Evolutionary conservation across 2,113 vertebrate species (phyloP).

Genomic region (Corapipo altera): DNA sequence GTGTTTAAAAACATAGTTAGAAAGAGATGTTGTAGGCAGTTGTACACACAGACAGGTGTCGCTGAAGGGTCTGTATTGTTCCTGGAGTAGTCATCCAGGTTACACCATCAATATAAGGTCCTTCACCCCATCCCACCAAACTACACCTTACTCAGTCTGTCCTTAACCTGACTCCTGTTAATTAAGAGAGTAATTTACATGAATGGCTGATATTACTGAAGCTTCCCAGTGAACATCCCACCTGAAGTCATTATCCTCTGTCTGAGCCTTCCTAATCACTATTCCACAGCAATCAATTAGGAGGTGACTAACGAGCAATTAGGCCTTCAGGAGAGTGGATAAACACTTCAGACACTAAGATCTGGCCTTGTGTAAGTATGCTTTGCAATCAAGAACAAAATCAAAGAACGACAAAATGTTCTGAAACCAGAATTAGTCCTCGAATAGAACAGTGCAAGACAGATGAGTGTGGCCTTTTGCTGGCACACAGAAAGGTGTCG

Average conservation of each 20-base stretch:
- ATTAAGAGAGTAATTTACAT: background rate
- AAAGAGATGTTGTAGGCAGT: background rate
- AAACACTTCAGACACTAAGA: slow-evolving; percentile 15
- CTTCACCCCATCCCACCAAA: background rate
- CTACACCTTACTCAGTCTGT: background rate
- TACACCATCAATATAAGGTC: background rate
- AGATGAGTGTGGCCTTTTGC: background rate
- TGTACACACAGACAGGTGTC: background rate
- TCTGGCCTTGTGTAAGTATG: background rate
- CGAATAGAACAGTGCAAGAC: background rate
- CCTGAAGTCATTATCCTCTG: background rate
- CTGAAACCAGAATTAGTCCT: background rate
- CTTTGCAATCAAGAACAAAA: slow-evolving; percentile 9
- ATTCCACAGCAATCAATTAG: slow-evolving; percentile 14
- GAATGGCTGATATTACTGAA: background rate
- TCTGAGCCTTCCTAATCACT: background rate
- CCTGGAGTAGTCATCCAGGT: background rate
- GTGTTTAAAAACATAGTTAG: background rate
- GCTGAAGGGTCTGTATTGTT: background rate
- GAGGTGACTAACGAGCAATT: slow-evolving; percentile 43
- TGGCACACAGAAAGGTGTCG: background rate
- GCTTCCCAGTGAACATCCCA: background rate
- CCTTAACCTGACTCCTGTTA: background rate
- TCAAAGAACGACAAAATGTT: background rate
- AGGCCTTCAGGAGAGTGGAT: background rate